Evolutionary conservation across 35 echinoderm and acorn worm species (phyloP).

Genomic region (Ptychodera flava): DNA sequence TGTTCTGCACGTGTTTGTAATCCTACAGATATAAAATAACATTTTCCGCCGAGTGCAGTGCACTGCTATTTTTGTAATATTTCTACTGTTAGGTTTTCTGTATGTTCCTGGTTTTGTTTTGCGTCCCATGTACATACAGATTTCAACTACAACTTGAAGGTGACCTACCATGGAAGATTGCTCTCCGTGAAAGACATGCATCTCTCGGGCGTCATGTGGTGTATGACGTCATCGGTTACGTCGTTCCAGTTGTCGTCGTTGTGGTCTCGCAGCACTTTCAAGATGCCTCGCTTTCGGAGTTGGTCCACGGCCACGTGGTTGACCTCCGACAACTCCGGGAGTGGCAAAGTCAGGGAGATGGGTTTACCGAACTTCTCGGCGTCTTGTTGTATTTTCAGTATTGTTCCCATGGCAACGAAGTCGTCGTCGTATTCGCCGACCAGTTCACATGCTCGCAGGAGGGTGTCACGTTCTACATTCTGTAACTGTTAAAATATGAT

Average conservation of each 20-base stretch:
- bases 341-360: background rate
- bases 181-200: background rate
- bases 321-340: background rate
- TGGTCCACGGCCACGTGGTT: background rate
- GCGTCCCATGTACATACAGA: no score
- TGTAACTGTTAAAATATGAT: no score
- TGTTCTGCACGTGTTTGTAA: no score
- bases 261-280: background rate
- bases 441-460: background rate
- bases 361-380: background rate
- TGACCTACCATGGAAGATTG: background rate
- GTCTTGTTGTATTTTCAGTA: background rate
- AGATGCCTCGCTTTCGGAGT: background rate
- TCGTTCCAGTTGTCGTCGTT: background rate
- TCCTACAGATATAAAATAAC: no score
- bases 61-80: no score
- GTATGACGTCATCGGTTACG: background rate
- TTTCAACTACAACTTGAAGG: no score
- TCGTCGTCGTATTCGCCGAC: background rate
- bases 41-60: no score
- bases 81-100: no score
- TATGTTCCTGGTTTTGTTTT: no score
- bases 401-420: background rate
- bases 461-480: background rate
- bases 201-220: background rate